Conservation (phyloP, 2,113 vertebrate species). For the Saguinus imperator region DNA sequence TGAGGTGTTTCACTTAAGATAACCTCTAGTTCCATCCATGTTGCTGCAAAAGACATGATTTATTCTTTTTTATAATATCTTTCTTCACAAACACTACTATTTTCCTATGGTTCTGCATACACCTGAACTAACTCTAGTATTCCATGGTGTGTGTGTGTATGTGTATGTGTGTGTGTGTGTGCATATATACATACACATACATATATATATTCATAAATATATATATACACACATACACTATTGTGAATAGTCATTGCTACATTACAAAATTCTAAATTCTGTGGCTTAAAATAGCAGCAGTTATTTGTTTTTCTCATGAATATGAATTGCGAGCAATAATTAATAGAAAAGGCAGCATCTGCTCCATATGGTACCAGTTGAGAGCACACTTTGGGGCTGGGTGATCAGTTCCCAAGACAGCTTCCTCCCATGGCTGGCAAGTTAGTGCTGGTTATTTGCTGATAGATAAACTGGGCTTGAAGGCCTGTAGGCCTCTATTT, state of each 20-base stretch:
- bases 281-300: not conserved
- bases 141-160: too few species aligned
- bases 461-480: not conserved
- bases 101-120: not conserved
- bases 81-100: not conserved
- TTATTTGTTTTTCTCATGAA: not conserved
- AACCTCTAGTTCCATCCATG: not conserved
- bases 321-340: not conserved
- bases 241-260: not conserved
- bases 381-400: not conserved
- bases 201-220: too few species aligned
- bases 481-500: not conserved
- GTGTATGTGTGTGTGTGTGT: too few species aligned
- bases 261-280: not conserved
- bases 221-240: not conserved
- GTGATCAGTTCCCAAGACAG: not conserved
- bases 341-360: not conserved
- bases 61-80: not conserved
- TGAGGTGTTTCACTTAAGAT: not conserved
- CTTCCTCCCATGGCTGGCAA: not conserved
- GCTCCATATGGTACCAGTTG: not conserved
- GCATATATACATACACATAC: too few species aligned
- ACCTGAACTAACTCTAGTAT: not conserved
- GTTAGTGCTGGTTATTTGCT: not conserved
- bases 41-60: not conserved